Base-by-base conservation (phyloP, 2,888 invertebrate genomes). In the Creontiades dilutus region DNA sequence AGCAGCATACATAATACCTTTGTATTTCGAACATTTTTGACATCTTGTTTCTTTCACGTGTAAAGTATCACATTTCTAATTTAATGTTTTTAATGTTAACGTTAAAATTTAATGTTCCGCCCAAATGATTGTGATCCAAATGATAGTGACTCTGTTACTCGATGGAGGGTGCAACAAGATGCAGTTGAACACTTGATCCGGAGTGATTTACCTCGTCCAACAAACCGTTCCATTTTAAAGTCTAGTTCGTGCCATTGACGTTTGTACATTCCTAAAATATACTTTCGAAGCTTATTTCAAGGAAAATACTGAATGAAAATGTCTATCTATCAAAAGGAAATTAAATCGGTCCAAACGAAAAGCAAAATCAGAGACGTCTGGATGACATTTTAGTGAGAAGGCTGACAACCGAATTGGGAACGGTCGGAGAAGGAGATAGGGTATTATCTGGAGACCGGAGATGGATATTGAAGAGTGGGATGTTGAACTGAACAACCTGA, bases 381-480 rank as follows among this genome's bases (percentile, higher is more conserved):
- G 86, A 86, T 86, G 86, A 61, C 86, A 86, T 68, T 86, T 86
- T 68, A 86, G 86, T 86, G 75, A 86, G 85, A 82, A 68, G 85
- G 75, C 86, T 75, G 86, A 86, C 86, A 86, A 37, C 86, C 86
- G 86, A 86, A 86, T 86, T 86, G 86, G 86, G 28, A n/a, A 55
- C 55, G 86, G 68, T 19, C 61, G 86, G 68, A 14, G 46, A 52
- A 27, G 68, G 47, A 75, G 86, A 27, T 61, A 68, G 86, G 76
- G 86, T 86, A 86, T 86, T 86, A 86, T 86, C 86, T 86, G 86
- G 46, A 68, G 68, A 86, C 86, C 86, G 86, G 86, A 86, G 86
- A 86, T 86, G 86, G 86, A 86, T 86, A 86, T 86, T 86, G 86
- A 86, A 86, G 86, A 86, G 86, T 86, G 86, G 86, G 86, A 86